Evolutionary conservation across 2,797 vertebrate species (phyloP).

Genomic region (Poliocrania exsul): DNA sequence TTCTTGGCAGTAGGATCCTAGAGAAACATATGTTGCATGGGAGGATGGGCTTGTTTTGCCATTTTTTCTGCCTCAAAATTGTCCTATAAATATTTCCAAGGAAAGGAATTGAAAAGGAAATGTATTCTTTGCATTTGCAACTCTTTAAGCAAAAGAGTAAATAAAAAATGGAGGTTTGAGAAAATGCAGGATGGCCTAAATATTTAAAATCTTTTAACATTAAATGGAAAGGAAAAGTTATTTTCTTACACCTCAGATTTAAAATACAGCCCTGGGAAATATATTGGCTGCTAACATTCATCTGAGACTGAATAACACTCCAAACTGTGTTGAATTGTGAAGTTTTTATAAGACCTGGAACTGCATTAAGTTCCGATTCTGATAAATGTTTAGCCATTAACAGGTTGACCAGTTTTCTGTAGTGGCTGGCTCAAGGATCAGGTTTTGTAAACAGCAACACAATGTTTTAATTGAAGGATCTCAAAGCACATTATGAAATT

Average conservation of each 20-base stretch:
- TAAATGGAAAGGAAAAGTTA: neutral
- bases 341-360: neutral
- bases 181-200: neutral
- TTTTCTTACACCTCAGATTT: neutral
- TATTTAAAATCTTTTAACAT: neutral
- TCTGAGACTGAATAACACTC: neutral
- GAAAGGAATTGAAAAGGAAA: neutral
- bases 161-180: neutral
- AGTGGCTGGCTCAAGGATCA: neutral
- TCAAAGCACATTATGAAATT: neutral
- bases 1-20: conserved; percentile 18
- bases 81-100: conserved; percentile 8
- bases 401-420: neutral
- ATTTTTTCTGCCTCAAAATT: neutral
- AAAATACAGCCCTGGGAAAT: neutral
- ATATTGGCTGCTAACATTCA: neutral
- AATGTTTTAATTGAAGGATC: neutral
- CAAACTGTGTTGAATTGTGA: neutral
- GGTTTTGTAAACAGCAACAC: neutral
- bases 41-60: neutral
- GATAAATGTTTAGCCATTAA: neutral
- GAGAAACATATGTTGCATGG: neutral
- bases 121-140: neutral
- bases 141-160: neutral
- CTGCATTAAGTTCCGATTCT: neutral